These are phyloP conservation scores for Ondatra zibethicus DNA, from an alignment of 2,113 vertebrate species.

Conservation along the genomic window DNA sequence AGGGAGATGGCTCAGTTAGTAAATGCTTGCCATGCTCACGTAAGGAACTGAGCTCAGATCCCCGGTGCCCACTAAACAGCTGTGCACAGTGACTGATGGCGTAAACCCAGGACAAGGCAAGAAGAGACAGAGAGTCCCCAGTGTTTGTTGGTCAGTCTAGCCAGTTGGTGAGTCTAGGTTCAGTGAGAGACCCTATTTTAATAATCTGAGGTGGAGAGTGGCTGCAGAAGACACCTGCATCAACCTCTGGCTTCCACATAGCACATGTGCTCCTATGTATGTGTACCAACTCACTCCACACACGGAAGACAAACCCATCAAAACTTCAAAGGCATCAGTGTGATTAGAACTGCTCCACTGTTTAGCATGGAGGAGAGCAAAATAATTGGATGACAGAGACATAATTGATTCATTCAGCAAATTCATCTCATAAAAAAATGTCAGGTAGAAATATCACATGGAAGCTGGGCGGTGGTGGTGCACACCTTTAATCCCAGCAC, in stretches of 20 bases:
- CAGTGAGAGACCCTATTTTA: background rate
- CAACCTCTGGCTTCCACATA: background rate
- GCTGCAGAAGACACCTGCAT: no score
- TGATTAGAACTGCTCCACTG: conserved; percentile 65
- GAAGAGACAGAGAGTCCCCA: background rate
- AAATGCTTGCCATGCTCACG: no score
- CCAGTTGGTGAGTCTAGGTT: no score
- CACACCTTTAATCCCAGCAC: no score
- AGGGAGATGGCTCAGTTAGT: background rate
- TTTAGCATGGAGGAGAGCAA: conserved; percentile 10
- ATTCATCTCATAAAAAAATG: conserved; percentile 32
- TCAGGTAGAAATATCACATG: conserved; percentile 16
- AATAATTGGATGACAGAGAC: conserved; percentile 34
- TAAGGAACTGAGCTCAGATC: background rate
- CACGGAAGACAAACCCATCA: background rate
- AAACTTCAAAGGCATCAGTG: conserved; percentile 59
- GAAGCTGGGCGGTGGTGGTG: no score
- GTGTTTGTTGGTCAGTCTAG: no score
- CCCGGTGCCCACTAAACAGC: background rate
- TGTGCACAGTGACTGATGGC: background rate
- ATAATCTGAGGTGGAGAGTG: background rate
- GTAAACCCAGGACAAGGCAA: background rate
- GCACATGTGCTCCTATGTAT: no score
- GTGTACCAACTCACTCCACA: no score
- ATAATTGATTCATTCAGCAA: conserved; percentile 28